Conservation (phyloP, 2,797 vertebrate species). For the Jordanella pulchra region DNA sequence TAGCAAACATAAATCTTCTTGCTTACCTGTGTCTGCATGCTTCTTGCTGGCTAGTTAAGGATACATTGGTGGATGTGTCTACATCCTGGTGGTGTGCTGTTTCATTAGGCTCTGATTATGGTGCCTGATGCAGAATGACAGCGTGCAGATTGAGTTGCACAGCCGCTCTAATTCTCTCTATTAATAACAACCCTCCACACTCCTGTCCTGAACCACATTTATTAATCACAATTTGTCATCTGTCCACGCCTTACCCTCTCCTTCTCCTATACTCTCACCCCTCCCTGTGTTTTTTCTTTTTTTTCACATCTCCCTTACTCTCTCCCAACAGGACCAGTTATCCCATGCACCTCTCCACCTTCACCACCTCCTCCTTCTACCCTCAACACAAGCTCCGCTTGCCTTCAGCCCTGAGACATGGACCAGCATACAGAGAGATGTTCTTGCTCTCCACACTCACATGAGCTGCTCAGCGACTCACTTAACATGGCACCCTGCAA, state of each 20-base stretch:
- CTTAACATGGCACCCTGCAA: conserved; percentile 60
- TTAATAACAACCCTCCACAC: conserved; percentile 85
- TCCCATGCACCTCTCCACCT: conserved; percentile 61
- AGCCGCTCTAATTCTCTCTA: conserved; percentile 85
- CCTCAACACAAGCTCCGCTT: conserved; percentile 40
- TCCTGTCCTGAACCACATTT: conserved; percentile 82
- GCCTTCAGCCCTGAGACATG: conserved; percentile 74
- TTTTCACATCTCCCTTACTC: conserved; percentile 45
- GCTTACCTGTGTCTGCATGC: conserved; percentile 29
- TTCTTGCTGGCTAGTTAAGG: conserved; percentile 38
- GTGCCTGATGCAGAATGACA: conserved; percentile 86
- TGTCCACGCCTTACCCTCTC: conserved; percentile 76
- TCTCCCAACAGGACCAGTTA: conserved; percentile 74
- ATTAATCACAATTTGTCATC: conserved; percentile 90
- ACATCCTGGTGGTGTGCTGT: conserved; percentile 74
- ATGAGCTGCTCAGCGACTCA: conserved; percentile 33
- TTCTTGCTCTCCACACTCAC: conserved; percentile 49
- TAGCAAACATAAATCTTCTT: not conserved
- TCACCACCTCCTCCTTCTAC: conserved; percentile 29
- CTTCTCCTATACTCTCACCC: conserved; percentile 44
- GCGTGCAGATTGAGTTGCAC: conserved; percentile 86
- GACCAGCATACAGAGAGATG: conserved; percentile 79
- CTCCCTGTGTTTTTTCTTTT: conserved; percentile 44
- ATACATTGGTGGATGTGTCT: conserved; percentile 48
- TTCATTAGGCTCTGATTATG: conserved; percentile 86